Base-by-base conservation (phyloP, 92 coral and sea anemone genomes). In the Epizoanthus ramosus region DNA sequence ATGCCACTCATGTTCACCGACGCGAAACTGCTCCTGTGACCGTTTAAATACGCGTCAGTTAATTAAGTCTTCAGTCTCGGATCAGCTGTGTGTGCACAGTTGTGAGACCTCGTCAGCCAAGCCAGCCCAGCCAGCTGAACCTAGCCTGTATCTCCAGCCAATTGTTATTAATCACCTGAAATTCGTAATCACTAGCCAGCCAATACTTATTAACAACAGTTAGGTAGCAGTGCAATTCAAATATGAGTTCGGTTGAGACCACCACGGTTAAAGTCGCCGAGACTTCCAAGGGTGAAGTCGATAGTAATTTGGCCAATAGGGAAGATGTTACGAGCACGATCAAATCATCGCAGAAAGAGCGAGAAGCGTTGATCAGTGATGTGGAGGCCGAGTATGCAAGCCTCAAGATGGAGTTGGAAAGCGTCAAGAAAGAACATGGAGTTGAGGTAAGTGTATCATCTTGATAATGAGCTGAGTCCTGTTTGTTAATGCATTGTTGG, bases 61-160 rank as follows among this genome's bases (percentile, higher is more conserved):
- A 31, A 73, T 21, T 25, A 21, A 73, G 6, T 15, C 15, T 50
- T 54, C 39, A 73, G 79, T 73, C 64, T 73, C 79, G 0, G 2
- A 73, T 53, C 63, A 73, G 64, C 79, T 73, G 79, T 50, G 5
- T 23, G 14, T 6, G 43, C n/a, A 23, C 61, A 72, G 79, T 53
- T 73, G 79, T 54, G 79, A 73, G 79, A 73, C 79, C 79, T 47
- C 31, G 31, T 28, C 31, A n/a, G 2, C 79, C 63, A 35, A 1
- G 6, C 33, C 71, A 33, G 50, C 72, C 43, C 72, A 67, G 22
- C 72, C 69, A 64, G 69, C 69, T 64, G 47, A 67, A 67, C 31
- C 39, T 16, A 6, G 72, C 72, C 22, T 15, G 72, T 43, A 67
- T 16, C 43, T 37, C 72, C 8, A 67, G 37, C 10, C 47, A 6